Evolutionary conservation across 2,797 vertebrate species (phyloP).

Genomic region (Bradypus variegatus): DNA sequence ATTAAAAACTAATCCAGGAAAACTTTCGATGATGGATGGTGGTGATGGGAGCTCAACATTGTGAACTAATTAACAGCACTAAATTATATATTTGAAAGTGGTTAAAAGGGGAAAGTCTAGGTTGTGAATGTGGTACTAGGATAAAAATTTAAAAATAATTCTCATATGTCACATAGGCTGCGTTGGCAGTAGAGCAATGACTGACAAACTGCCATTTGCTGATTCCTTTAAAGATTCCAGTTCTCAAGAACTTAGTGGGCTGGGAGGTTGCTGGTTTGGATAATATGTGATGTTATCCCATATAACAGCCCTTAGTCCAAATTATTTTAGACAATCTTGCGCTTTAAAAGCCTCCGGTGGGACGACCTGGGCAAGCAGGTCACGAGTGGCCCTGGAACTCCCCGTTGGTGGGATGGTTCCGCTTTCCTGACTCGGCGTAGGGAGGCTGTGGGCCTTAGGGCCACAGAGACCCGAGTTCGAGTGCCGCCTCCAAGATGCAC

Average conservation of each 20-base stretch:
- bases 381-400: background rate
- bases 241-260: background rate
- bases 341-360: background rate
- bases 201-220: background rate
- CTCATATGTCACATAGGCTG: background rate
- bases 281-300: background rate
- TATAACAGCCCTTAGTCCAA: background rate
- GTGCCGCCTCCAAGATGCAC: too few relatives aligned
- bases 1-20: background rate
- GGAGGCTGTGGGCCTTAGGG: too few relatives aligned
- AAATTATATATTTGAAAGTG: too few relatives aligned
- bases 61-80: too few relatives aligned
- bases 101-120: too few relatives aligned
- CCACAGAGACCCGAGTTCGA: background rate
- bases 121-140: too few relatives aligned
- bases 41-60: too few relatives aligned
- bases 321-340: background rate
- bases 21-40: too few relatives aligned
- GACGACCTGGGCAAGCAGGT: background rate
- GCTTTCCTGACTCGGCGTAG: background rate
- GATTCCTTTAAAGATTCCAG: background rate
- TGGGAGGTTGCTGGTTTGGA: background rate
- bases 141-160: background rate
- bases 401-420: background rate
- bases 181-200: rapidly evolving